Base-by-base conservation (phyloP, 1,140 invertebrate species). In the Sesamia nonagrioides region DNA sequence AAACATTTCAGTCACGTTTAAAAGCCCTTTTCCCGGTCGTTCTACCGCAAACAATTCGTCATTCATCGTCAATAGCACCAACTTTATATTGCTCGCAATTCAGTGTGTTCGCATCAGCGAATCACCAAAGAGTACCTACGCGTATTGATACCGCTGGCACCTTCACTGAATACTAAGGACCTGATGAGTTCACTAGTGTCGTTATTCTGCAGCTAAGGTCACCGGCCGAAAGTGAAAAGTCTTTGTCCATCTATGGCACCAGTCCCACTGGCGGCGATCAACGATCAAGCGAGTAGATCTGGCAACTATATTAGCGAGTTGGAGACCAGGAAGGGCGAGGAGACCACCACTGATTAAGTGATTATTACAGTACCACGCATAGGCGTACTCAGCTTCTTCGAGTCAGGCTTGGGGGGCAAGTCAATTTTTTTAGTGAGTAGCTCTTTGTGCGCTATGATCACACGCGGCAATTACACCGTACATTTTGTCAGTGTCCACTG, bases 221-320 rank as follows among this genome's bases (percentile, higher is more conserved):
- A 87, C 77, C 84, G 86, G 48, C 85, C 87, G 87, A 88, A 88
- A 90, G 89, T 86, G 88, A 90, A 90, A 88, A 58, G 37, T 37
- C 63, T 78, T 77, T 78, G 68, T 68, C 40, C 42, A 33, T 0
- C 8, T 42, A 58, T 45, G 40, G n/a, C 27, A 27, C 27, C 27
- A 1, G 27, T 27, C 27, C 27, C 27, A 27, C 27, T 27, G 27
- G 27, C 27, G 27, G 27, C 27, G 27, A 27, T 27, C 27, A 27
- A 27, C 27, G 27, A 27, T n/a, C 1, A 27, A 27, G 27, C 27
- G 27, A 27, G 27, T 27, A 27, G 27, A 27, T 27, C 27, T 27
- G 3, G 27, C 27, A 27, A 27, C 27, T 27, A 27, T 27, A 27
- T 1, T 27, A 27, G 27, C 27, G 27, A 27, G 27, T 27, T 27